These are phyloP conservation scores for Trichechus manatus DNA, from an alignment of 2,113 vertebrate genomes.

Conservation along the genomic window DNA sequence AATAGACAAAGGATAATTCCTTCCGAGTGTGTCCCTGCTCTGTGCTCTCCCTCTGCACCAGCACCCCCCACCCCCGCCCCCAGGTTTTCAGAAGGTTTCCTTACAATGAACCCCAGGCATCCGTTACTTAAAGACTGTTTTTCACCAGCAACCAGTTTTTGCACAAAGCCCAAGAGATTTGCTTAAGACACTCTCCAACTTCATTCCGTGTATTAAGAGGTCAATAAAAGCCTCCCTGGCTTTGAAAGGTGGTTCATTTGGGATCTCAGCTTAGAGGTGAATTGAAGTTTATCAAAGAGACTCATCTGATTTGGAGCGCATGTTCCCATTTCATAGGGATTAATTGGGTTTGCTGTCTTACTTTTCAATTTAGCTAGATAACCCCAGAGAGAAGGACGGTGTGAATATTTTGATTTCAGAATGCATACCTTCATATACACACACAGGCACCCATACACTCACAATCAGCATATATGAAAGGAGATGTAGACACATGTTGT, in stretches of 20 bases:
- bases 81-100: slow-evolving; percentile 15
- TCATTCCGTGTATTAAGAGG: slow-evolving; percentile 52
- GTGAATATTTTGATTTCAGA: slow-evolving; percentile 35
- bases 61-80: too few species aligned
- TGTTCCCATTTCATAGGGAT: slow-evolving; percentile 62
- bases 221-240: slow-evolving; percentile 61
- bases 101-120: slow-evolving; percentile 55
- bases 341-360: slow-evolving; percentile 56
- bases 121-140: slow-evolving; percentile 74
- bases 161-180: slow-evolving; percentile 63
- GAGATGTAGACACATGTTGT: neutral
- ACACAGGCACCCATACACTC: neutral
- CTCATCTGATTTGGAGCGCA: slow-evolving; percentile 61
- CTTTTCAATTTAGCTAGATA: slow-evolving; percentile 55
- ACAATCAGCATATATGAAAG: slow-evolving; percentile 7
- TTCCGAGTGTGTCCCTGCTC: neutral
- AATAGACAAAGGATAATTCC: slow-evolving; percentile 18
- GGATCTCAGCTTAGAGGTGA: slow-evolving; percentile 65
- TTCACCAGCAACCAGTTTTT: slow-evolving; percentile 56
- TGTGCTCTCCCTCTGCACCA: neutral
- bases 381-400: slow-evolving; percentile 10
- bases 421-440: neutral
- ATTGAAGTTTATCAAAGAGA: slow-evolving; percentile 69
- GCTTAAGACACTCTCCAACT: slow-evolving; percentile 73
- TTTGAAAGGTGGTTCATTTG: slow-evolving; percentile 73